These are phyloP conservation scores for Ancistrus triradiatus DNA, from an alignment of 2,113 vertebrate genomes.

Conservation along the genomic window DNA sequence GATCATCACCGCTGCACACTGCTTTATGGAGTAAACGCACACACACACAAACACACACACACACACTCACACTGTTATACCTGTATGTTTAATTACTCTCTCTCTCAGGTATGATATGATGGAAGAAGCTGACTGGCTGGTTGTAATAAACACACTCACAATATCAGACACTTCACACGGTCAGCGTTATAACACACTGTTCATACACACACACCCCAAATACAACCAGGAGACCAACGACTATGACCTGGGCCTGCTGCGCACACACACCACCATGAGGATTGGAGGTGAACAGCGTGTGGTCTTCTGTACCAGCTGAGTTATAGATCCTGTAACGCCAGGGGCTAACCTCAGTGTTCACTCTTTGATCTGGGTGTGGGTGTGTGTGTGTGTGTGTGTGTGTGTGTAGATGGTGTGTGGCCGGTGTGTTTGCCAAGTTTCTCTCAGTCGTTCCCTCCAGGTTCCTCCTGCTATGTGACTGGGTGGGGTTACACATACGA, in stretches of 20 bases:
- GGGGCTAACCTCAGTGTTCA: too few species aligned
- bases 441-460: conserved; percentile 57
- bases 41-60: conserved; percentile 4
- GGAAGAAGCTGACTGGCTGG: conserved; percentile 59
- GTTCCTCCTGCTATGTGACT: conserved; percentile 67
- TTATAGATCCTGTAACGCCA: too few species aligned
- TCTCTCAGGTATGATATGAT: conserved; percentile 57
- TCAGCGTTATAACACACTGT: conserved; percentile 53
- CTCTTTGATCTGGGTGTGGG: too few species aligned
- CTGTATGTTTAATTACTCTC: neutral
- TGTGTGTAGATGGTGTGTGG: conserved; percentile 54
- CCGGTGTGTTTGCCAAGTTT: conserved; percentile 68
- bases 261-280: conserved; percentile 44
- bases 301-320: too few species aligned
- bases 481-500: conserved; percentile 69
- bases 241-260: conserved; percentile 71
- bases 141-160: conserved; percentile 56
- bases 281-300: neutral
- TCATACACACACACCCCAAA: conserved; percentile 59
- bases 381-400: conserved; percentile 26
- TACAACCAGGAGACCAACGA: conserved; percentile 61
- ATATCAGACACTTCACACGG: conserved; percentile 50
- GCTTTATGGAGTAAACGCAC: conserved; percentile 65
- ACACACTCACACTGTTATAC: neutral
- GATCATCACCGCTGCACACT: conserved; percentile 74